Percentiles rank a stretch among this genome's conserved stretches.
These are phyloP conservation scores for Lonchura striata DNA, from an alignment of 2,113 vertebrate species.

Conservation along the genomic window DNA sequence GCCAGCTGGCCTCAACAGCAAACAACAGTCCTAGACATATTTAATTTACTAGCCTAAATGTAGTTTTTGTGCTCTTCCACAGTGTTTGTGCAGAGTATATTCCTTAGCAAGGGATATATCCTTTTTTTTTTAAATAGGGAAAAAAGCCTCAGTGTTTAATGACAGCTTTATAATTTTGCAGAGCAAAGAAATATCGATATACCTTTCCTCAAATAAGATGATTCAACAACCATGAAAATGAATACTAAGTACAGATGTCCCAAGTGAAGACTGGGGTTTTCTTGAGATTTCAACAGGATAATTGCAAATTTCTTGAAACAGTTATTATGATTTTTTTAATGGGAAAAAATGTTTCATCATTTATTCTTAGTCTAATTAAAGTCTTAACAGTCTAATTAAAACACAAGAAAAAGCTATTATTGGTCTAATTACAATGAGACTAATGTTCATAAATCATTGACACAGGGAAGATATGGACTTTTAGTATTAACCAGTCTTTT, in stretches of 20 bases:
- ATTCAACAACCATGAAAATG: not conserved
- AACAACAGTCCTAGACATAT: not conserved
- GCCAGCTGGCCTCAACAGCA: slow-evolving; percentile 9
- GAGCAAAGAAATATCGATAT: not conserved
- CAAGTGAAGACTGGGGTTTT: not conserved
- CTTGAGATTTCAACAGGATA: not conserved
- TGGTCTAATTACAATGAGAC: not conserved
- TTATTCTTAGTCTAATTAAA: not conserved
- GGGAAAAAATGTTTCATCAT: not conserved
- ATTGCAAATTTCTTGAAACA: not conserved
- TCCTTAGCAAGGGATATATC: not conserved
- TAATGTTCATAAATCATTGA: not conserved
- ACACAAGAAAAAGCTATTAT: not conserved
- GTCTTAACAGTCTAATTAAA: not conserved
- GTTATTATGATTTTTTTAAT: not conserved
- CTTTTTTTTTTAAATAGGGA: not conserved
- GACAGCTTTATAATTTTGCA: not conserved
- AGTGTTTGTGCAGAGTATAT: not conserved
- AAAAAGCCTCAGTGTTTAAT: not conserved
- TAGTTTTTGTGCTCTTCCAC: not conserved
- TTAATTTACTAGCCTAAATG: slow-evolving; percentile 36
- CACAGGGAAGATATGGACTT: not conserved
- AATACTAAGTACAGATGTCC: not conserved
- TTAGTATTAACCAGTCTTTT: not conserved
- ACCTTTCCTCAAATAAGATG: not conserved